Conservation (phyloP, 2,113 vertebrate genomes). For the Austrofundulus limnaeus region DNA sequence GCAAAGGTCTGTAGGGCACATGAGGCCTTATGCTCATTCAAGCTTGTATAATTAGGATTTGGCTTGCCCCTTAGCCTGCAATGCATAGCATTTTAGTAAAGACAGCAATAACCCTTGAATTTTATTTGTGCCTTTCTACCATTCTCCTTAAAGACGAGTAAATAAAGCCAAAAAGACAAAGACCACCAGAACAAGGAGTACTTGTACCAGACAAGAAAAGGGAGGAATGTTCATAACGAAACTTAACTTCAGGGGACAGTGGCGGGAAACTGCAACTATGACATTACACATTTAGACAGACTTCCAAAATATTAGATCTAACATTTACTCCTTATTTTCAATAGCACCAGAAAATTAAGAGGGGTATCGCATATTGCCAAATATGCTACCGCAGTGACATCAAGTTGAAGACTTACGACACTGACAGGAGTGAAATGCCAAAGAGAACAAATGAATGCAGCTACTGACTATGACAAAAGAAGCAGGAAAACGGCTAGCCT, state of each 20-base stretch:
- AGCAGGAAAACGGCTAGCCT: slow-evolving; percentile 3
- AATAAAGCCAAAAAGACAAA: slow-evolving; percentile 38
- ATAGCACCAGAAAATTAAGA: slow-evolving; percentile 65
- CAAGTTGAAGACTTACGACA: slow-evolving; percentile 22
- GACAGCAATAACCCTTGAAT: slow-evolving; percentile 52
- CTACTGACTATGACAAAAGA: slow-evolving; percentile 27
- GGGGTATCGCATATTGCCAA: slow-evolving; percentile 23
- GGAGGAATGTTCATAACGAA: slow-evolving; percentile 53
- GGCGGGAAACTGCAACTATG: slow-evolving; percentile 2
- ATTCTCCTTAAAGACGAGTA: slow-evolving; percentile 72
- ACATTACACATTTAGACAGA: slow-evolving; percentile 16
- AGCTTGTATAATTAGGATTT: slow-evolving; percentile 70
- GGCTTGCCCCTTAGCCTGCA: slow-evolving; percentile 78
- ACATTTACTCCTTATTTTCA: slow-evolving; percentile 18
- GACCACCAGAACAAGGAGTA: slow-evolving; percentile 21
- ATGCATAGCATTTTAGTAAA: slow-evolving; percentile 77
- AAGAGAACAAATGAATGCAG: slow-evolving; percentile 18
- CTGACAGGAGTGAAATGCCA: slow-evolving; percentile 40
- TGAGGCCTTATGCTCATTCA: slow-evolving; percentile 47
- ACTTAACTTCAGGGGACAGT: slow-evolving; percentile 1
- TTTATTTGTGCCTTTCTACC: slow-evolving; percentile 78
- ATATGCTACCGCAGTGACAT: slow-evolving; percentile 37
- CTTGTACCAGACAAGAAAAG: slow-evolving; percentile 18
- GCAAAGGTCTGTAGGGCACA: slow-evolving; percentile 76
- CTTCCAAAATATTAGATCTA: slow-evolving; percentile 6